Percentiles rank a stretch among this genome's conserved stretches.
Evolutionary conservation across 1,140 invertebrate genomes (phyloP).

Genomic region (Neomicropteryx cornuta): DNA sequence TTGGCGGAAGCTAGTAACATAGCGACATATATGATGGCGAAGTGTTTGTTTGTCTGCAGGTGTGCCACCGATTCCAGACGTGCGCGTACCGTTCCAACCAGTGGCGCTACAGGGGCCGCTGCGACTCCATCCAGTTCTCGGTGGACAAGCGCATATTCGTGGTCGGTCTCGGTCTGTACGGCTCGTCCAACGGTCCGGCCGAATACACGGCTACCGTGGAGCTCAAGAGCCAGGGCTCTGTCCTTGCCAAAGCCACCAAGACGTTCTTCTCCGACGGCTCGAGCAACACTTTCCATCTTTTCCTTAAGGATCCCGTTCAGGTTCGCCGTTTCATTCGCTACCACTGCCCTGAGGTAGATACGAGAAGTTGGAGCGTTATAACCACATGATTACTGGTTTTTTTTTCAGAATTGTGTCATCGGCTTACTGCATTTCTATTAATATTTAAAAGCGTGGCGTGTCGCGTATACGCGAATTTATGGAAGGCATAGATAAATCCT

Average conservation of each 20-base stretch:
- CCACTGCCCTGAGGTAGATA: no score
- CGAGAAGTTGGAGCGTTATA: no score
- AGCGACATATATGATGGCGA: no score
- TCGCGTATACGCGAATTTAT: no score
- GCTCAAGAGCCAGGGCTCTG: constrained; percentile 71
- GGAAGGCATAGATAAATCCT: no score
- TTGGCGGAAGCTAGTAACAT: no score
- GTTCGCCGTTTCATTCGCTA: no score
- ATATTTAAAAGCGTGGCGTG: no score
- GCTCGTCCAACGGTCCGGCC: constrained; percentile 82
- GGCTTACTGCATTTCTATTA: no score
- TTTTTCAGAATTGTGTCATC: no score
- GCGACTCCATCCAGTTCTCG: constrained; percentile 87
- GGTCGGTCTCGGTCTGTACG: constrained; percentile 85
- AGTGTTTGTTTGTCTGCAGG: constrained; percentile 40
- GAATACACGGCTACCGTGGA: constrained; percentile 88
- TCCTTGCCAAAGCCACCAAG: constrained; percentile 79
- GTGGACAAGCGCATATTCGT: constrained; percentile 88
- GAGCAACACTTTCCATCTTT: constrained; percentile 87
- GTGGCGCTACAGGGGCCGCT: constrained; percentile 84
- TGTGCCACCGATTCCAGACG: constrained; percentile 90
- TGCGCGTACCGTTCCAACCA: constrained; percentile 94
- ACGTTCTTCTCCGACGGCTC: constrained; percentile 91
- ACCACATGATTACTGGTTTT: no score
- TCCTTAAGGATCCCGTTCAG: constrained; percentile 86